Evolutionary conservation across 2,113 vertebrate species (phyloP).

Genomic region (Passer montanus): DNA sequence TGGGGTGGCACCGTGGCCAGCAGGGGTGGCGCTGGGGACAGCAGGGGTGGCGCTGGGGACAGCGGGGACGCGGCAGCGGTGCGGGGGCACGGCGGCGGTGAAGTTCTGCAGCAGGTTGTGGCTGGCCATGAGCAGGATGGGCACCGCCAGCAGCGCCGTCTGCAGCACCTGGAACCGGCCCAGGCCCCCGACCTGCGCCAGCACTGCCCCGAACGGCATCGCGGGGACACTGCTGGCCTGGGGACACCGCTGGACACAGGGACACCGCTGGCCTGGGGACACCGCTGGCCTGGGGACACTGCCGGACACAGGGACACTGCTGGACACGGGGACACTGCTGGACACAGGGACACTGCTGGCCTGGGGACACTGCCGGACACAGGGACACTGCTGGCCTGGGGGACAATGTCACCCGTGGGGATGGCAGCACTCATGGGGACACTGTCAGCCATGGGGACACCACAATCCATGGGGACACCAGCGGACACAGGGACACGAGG

Average conservation of each 20-base stretch:
- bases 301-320: too few species aligned
- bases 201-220: slow-evolving; percentile 78
- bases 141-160: slow-evolving; percentile 69
- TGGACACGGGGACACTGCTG: too few species aligned
- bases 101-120: slow-evolving; percentile 87
- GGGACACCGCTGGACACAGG: background rate
- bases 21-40: too few species aligned
- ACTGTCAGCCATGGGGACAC: fast-evolving
- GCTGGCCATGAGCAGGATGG: slow-evolving; percentile 81
- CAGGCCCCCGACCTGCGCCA: slow-evolving; percentile 75
- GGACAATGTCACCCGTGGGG: background rate
- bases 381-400: too few species aligned
- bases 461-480: background rate
- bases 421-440: background rate
- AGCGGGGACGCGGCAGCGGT: slow-evolving; percentile 60
- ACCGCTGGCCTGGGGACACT: fast-evolving
- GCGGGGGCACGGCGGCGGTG: slow-evolving; percentile 72
- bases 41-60: background rate
- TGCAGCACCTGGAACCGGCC: slow-evolving; percentile 83
- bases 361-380: background rate
- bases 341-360: background rate
- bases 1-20: fast-evolving
- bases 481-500: fast-evolving
- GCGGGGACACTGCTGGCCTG: background rate
- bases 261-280: background rate